Base-by-base conservation (phyloP, 1,140 invertebrate genomes). In the Drosophila lacertosa region DNA sequence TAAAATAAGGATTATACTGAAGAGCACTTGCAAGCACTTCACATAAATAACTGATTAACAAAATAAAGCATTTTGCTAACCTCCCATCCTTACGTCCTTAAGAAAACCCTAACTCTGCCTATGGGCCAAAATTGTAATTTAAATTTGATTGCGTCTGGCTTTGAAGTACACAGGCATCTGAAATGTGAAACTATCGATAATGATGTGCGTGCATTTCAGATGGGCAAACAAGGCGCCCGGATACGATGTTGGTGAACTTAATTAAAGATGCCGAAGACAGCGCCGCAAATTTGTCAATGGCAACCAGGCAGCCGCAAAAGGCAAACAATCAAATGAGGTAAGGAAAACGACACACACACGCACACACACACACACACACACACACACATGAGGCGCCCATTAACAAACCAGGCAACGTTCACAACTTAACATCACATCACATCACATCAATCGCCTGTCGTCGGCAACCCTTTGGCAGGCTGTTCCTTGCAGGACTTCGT, bases 101-200 rank as follows among this genome's bases (percentile, higher is more conserved):
- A 18, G 16, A 15, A 26, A 16, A 15, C 6, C 11, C 16, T 13
- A 5, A 4, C 16, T 2, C 40, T 11, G 62, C 62, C 54, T 37
- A 22, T 45, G 55, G 69, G 32, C 26, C 16, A 13, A 2, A 39
- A 60, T 40, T 67, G 47, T 58, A 81, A 80, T 80, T 80, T 73
- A 68, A 64, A 82, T 68, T 82, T 67, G 24, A 77, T 81, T 26
- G 60, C 32, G 53, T 45, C 59, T 78, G 77, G 24, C 77, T 88
- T 88, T 88, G 82, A 88, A 88, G 82, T 83, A 29, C 26, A 10
- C 35, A 20, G 77, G 68, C 67, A 88, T 82, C 81, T 77, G 74
- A 88, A 88, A 84, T 88, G 77, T 66, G 64, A 24, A 86, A 88
- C 81, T 86, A 88, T 88, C 82, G 83, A 88, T 88, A 86, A 69